These are phyloP conservation scores for Ischnura elegans DNA, from an alignment of 2,888 invertebrate genomes.

Conservation along the genomic window DNA sequence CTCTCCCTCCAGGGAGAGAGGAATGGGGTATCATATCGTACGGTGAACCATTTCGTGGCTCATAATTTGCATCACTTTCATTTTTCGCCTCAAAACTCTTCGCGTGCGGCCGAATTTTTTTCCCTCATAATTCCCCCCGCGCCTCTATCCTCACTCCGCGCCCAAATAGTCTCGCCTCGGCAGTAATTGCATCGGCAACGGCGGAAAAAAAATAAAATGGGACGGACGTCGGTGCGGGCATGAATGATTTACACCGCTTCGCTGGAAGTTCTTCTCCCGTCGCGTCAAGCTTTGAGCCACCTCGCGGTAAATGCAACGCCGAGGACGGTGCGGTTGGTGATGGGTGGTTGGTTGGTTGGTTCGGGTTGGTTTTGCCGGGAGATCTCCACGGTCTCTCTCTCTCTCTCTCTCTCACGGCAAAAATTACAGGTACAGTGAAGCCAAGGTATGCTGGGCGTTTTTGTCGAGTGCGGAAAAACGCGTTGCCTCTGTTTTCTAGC, in stretches of 20 bases:
- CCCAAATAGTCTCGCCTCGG: neutral
- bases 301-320: neutral
- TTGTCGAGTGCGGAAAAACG: no score
- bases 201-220: neutral
- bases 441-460: no score
- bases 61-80: neutral
- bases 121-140: neutral
- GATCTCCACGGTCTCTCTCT: neutral
- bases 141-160: neutral
- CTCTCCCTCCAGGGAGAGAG: neutral
- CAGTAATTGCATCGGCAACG: neutral
- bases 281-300: neutral
- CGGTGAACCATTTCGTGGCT: neutral
- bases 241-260: neutral
- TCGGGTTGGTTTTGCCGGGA: neutral
- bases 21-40: neutral
- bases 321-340: neutral
- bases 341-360: neutral
- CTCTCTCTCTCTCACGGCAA: neutral
- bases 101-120: neutral
- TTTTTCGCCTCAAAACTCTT: neutral
- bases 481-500: no score
- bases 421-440: no score
- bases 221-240: neutral
- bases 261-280: neutral